Evolutionary conservation across 2,113 vertebrate genomes (phyloP).

Genomic region (Scartelaos histophorus): DNA sequence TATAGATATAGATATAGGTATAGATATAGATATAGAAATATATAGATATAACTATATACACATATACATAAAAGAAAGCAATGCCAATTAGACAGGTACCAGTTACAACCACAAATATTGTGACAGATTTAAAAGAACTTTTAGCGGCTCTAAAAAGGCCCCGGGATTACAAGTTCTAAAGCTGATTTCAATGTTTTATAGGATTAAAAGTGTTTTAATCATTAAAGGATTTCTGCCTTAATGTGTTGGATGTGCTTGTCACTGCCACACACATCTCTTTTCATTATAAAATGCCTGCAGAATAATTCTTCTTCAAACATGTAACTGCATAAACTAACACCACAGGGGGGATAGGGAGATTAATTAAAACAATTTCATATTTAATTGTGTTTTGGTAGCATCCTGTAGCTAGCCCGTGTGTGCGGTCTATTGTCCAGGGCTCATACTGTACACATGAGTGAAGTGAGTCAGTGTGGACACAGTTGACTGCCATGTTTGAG

Average conservation of each 20-base stretch:
- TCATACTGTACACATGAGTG: slow-evolving; percentile 15
- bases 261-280: slow-evolving; percentile 29
- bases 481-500: slow-evolving; percentile 33
- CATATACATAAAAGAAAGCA: too few species aligned
- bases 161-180: slow-evolving; percentile 27
- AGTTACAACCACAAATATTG: neutral
- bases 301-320: slow-evolving; percentile 30
- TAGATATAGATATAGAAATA: too few species aligned
- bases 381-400: slow-evolving; percentile 31
- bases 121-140: neutral
- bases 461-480: slow-evolving; percentile 42
- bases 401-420: slow-evolving; percentile 32
- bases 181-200: slow-evolving; percentile 26
- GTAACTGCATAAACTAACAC: slow-evolving; percentile 15
- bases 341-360: slow-evolving; percentile 12
- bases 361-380: slow-evolving; percentile 36
- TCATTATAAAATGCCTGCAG: slow-evolving; percentile 25
- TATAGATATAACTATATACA: too few species aligned
- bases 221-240: slow-evolving; percentile 52
- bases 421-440: slow-evolving; percentile 28
- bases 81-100: neutral
- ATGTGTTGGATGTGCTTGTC: slow-evolving; percentile 35
- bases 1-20: too few species aligned
- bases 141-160: too few species aligned
- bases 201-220: slow-evolving; percentile 47